Conservation (phyloP, 2,888 invertebrate genomes). For the Torymus texanus region DNA sequence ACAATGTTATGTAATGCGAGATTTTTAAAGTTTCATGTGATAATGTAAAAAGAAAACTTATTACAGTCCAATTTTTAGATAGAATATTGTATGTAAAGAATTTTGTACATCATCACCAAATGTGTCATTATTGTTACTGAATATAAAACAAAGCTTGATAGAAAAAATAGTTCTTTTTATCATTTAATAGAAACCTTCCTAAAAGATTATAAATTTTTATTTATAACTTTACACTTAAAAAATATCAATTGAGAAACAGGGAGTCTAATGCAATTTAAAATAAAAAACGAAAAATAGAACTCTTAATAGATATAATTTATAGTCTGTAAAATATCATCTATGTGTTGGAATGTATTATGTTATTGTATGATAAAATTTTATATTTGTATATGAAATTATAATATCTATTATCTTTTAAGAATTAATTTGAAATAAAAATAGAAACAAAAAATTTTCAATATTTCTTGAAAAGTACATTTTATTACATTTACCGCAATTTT, state of each 20-base stretch:
- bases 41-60: constrained; percentile 67
- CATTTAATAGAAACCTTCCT: background rate
- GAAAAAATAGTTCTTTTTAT: constrained; percentile 20
- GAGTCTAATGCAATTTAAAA: too few relatives aligned
- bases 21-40: constrained; percentile 68
- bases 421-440: too few relatives aligned
- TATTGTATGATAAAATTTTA: background rate
- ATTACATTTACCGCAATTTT: too few relatives aligned
- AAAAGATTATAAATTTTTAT: background rate
- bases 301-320: too few relatives aligned
- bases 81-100: constrained; percentile 59
- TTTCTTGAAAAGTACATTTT: too few relatives aligned
- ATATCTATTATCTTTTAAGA: background rate
- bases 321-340: too few relatives aligned
- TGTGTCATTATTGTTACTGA: constrained; percentile 55
- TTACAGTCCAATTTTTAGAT: constrained; percentile 62
- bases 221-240: background rate
- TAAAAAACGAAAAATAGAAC: too few relatives aligned
- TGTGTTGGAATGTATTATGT: too few relatives aligned
- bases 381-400: background rate
- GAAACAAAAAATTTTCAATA: background rate
- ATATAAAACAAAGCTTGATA: constrained; percentile 45
- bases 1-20: constrained; percentile 62
- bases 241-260: background rate
- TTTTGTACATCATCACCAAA: constrained; percentile 62